Evolutionary conservation across 2,888 invertebrate genomes (phyloP).

Genomic region (Podabrus alpinus): DNA sequence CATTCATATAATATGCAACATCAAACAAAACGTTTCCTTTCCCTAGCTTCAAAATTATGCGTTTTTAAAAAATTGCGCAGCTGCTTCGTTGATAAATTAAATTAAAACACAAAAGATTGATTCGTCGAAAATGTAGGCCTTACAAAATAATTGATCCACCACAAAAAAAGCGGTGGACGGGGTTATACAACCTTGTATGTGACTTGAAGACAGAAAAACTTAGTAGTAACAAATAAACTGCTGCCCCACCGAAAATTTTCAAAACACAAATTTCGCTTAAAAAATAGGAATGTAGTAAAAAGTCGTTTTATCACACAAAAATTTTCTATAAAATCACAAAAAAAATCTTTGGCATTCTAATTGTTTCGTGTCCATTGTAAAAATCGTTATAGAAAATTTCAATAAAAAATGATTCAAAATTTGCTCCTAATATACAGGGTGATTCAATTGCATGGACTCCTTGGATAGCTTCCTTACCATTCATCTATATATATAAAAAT

Average conservation of each 20-base stretch:
- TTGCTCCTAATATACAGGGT: not conserved
- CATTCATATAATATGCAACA: not conserved
- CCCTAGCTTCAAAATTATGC: not conserved
- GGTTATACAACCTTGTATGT: not conserved
- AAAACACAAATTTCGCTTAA: not conserved
- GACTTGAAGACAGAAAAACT: not conserved
- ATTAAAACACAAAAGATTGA: not conserved
- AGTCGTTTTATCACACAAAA: not conserved
- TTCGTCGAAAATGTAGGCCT: not conserved
- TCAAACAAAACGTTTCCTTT: not conserved
- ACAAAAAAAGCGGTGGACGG: not conserved
- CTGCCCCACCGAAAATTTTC: not conserved
- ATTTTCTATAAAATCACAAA: conserved; percentile 4
- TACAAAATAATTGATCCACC: not conserved
- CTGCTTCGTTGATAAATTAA: not conserved
- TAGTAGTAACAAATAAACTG: not conserved
- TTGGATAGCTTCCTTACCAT: not conserved
- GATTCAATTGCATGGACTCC: not conserved
- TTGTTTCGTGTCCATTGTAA: not conserved
- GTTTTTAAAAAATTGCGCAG: not conserved
- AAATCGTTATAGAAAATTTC: not conserved
- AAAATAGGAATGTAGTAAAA: not conserved
- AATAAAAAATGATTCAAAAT: not conserved
- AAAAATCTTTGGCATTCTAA: conserved; percentile 16
- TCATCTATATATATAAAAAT: too few species aligned